Base-by-base conservation (phyloP, 2,113 vertebrate genomes). In the Cyprinodon brontotheroides region DNA sequence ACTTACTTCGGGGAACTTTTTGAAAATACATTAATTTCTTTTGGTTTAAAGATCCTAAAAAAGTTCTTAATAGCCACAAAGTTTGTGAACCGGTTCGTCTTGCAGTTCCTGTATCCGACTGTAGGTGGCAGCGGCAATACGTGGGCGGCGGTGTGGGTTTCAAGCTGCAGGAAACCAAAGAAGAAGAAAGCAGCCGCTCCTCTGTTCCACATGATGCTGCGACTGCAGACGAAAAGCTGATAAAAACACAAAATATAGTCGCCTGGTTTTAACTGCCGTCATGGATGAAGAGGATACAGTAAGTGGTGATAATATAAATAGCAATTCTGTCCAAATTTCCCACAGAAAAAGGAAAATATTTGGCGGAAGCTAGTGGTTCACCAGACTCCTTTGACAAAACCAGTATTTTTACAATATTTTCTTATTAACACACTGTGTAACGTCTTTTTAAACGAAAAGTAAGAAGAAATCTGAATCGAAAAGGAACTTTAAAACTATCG, bases 231-330 rank as follows among this genome's bases (percentile, higher is more conserved):
- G 6, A 3, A 72, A 43, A 9, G 4, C 4, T 11, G 9, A 68
- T 11, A 2, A 50, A n/a, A 53, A 22, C 2, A 11, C 11, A 6
- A 13, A 29, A 3, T 5, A 41, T 45, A 0, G 0, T 10, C 11
- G 4, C 12, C 11, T 13, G 47, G n/a, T 10, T 12, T 3, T 4
- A 4, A 1, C 38, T 17, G 3, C 4, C n/a, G 37, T 17, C 0
- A 90, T 91, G 87, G 87, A 91, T 41, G 89, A 86, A 0, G 85
- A 87, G 17, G n/a, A 83, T 0, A 81, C 83, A 75, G 89, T 91
- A 59, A 79, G 3, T 11, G 8, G 1, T 3, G 5, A 11, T 15
- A 0, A 1, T 8, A 2, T 0, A 14, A 10, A 9, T 9, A n/a
- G 39, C 39, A 39, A 45, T 37, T 63, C 14, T 8, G 61, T n/a